Base-by-base conservation (phyloP, 2,113 vertebrate genomes). In the Dolichotis patagonum region DNA sequence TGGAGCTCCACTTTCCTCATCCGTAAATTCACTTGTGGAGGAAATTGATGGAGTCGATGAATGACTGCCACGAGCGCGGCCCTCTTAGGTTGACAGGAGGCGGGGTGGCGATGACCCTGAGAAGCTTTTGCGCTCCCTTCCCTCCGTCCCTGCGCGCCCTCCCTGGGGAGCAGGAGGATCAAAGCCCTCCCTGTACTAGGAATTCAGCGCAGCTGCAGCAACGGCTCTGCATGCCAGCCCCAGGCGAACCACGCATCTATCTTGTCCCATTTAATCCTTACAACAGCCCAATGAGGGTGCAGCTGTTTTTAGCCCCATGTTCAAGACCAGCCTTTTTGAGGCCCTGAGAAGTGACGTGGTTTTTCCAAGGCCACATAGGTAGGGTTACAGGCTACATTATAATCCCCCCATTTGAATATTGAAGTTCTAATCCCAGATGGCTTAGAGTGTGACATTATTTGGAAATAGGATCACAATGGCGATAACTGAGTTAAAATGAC, bases 211-310 rank as follows among this genome's bases (percentile, higher is more conserved):
- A 38, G 41, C 38, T 24, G 9, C 12, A 13, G 46, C 22, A 10
- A 58, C 1, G 49, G n/a, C 30, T 20, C 80, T 10, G 10, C 11
- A 19, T 22, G 46, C 84, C 63, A 3, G 35, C 32, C 35, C 30
- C 46, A 28, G 75, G 73, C 24, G 56, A 8, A 26, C 60, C 49
- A 71, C 52, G 8, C 28, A 0, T 17, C 4, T 0, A 4, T 5
- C 0, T 12, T 19, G 8, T 58, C 86, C 32, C 6, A 3, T 13
- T 13, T 58, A 54, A 52, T 80, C 56, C 80, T 90, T 35, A 41
- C 30, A 41, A 32, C 4, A 4, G 5, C 19, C 19, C 49, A 22
- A 0, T 0, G 35, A 46, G 20, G 43, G 30, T 1, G 0, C 6
- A 0, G n/a, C 49, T 56, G 2, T 49, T 77, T 88, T 86, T 17